phyloP scores from a whole-genome alignment of 2,888 invertebrate genomes.

The Rugalucina vietnamica region DNA sequence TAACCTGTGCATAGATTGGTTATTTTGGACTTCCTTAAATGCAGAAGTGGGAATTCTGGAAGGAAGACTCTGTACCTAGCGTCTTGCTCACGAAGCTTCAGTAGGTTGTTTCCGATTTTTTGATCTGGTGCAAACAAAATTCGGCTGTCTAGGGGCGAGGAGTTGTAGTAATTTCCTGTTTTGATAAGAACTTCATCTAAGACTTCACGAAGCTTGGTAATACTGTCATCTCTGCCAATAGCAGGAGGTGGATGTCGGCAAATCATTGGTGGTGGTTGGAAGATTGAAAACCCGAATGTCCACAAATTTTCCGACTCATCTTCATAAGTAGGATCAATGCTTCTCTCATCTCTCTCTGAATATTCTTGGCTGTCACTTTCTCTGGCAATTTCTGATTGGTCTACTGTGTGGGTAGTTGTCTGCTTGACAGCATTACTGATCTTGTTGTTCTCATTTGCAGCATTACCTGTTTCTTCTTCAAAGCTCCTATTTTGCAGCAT shows the following conservation, averaged over 20 bases:
- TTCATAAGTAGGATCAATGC: too few species aligned
- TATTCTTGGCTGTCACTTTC: too few species aligned
- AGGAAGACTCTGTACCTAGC: slow-evolving; percentile 11
- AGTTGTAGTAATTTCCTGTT: not conserved
- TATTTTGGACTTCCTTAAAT: slow-evolving; percentile 39
- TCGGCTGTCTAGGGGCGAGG: not conserved
- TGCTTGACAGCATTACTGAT: too few species aligned
- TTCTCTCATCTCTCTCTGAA: too few species aligned
- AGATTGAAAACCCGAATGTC: not conserved
- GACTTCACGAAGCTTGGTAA: not conserved
- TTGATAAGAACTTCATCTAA: not conserved
- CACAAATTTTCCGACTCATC: too few species aligned
- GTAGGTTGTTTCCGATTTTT: not conserved
- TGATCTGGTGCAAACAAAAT: not conserved
- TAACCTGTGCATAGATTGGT: slow-evolving; percentile 39
- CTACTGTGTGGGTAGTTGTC: too few species aligned
- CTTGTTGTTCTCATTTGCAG: not conserved
- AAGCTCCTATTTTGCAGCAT: not conserved
- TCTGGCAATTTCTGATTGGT: too few species aligned
- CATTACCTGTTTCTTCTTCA: not conserved
- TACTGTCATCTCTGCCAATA: not conserved
- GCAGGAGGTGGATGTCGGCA: not conserved
- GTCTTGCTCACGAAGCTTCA: not conserved
- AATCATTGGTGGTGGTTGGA: not conserved
- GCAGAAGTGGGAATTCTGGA: slow-evolving; percentile 41